Base-by-base conservation (phyloP, 2,888 invertebrate species). In the Formica aserva region DNA sequence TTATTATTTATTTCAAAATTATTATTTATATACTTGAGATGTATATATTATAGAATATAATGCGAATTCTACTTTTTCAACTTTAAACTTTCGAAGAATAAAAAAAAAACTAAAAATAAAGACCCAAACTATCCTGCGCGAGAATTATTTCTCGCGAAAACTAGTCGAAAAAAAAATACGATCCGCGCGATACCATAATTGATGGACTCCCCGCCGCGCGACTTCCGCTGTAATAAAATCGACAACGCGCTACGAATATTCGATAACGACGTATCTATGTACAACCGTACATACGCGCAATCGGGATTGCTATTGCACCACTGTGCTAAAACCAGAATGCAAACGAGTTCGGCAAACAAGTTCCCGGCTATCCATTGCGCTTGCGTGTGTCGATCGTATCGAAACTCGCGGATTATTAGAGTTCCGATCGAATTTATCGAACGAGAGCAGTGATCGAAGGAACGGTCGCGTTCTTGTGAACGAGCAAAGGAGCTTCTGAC, bases 221-320 rank as follows among this genome's bases (percentile, higher is more conserved):
- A 60, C 71, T 78, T 22, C 22, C 41, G 45, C 18, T 35, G 74
- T 80, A 80, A 80, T 80, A 80, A 80, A 80, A 80, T 80, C 78
- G 75, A 60, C 74, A 80, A 80, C 60, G 74, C 78, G 62, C 74
- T 80, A 26, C 60, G 45, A 80, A 80, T 80, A 80, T 80, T 80
- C 75, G 78, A 72, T 80, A 80, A 80, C 78, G 26, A 60, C 74
- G 8, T 71, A 72, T 78, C 78, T 60, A 45, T 72, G 3, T n/a
- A 26, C 15, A 57, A 45, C 41, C 57, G 26, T 26, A 26, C 15
- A 45, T 35, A 35, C 18, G 52, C n/a, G 18, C 74, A 72, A 72
- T 72, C 57, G 60, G 35, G 45, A 72, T 60, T 45, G 60, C 45
- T 32, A 60, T 71, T 57, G 32, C 57, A 26, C 15, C 32, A 60